Evolutionary conservation across 1,140 invertebrate species (phyloP), one percentile per base, ranked within the genome.

Genomic region (Protaetia brevitarsis): DNA sequence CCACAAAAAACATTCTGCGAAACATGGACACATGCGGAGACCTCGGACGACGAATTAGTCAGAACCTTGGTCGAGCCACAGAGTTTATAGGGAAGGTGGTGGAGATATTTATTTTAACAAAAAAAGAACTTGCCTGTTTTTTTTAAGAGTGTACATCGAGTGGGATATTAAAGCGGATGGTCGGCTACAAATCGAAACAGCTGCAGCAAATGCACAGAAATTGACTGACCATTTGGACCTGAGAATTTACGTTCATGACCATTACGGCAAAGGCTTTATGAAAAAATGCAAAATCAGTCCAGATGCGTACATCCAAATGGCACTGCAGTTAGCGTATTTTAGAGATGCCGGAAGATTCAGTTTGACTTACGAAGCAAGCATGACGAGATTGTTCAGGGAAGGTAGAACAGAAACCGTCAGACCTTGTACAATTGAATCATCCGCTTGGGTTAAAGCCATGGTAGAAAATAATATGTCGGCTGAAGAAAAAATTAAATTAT

Each of bases 391-490:
- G 27, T 99, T 89, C 82, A 86, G 94, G 64, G 97, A 99, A 84
- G 97, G 97, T 1, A 86, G 97, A 69, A 99, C 97, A 0, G 97
- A 99, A 84, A 99, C 97, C 7, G 96, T 99, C 0, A 83, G 97
- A 66, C 95, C 96, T 0, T 98, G 96, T 76, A 97, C 96, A 19
- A 88, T 93, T 36, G 94, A 98, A 78, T 96, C 95, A 2, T 83
- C 87, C 16, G 88, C 85, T 1, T 99, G 95, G 92, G 97, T 98
- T 0, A 89, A 88, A 71, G 81, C 95, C 0, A 98, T 99, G 95
- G 83, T 90, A 58, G 82, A 94, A 74, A 79, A 83, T 29, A 84
- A 81, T 29, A 66, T 74, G 13, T 74, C 82, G 36, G 78, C 85
- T 16, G 84, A 89, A 65, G 88, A 95, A 67, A 84, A 85, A 64